Conservation (phyloP, 2,888 invertebrate species). For the Aromia moschata region DNA sequence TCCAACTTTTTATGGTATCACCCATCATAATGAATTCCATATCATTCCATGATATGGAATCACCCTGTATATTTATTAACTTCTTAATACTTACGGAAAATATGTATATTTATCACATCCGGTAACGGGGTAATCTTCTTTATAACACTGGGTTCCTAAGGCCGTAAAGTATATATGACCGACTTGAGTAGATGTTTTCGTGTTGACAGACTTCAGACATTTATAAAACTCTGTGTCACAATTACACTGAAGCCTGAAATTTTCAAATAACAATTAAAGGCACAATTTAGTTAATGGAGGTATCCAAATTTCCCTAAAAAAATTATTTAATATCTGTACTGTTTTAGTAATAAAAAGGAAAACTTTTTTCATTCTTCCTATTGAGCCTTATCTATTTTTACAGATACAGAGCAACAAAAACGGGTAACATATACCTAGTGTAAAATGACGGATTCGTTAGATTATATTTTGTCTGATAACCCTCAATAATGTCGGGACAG, state of each 20-base stretch:
- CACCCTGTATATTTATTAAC: slow-evolving; percentile 5
- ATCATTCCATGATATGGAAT: too few species aligned
- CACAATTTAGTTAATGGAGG: too few species aligned
- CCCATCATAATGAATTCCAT: too few species aligned
- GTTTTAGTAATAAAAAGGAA: too few species aligned
- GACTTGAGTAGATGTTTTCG: slow-evolving; percentile 60
- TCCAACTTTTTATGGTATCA: too few species aligned
- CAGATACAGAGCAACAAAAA: background rate
- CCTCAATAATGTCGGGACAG: slow-evolving; percentile 70
- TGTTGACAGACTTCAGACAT: slow-evolving; percentile 63
- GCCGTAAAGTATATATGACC: slow-evolving; percentile 68
- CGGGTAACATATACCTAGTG: slow-evolving; percentile 47
- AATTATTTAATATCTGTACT: too few species aligned
- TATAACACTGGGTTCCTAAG: slow-evolving; percentile 69
- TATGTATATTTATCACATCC: slow-evolving; percentile 63
- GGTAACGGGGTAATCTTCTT: slow-evolving; percentile 67
- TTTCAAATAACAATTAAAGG: too few species aligned
- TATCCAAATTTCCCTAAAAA: too few species aligned
- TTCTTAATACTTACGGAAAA: slow-evolving; percentile 64
- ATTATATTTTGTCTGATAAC: slow-evolving; percentile 52
- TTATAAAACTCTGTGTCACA: slow-evolving; percentile 67
- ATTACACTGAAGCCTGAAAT: slow-evolving; percentile 66
- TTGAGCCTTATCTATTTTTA: too few species aligned
- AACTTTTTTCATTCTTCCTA: too few species aligned
- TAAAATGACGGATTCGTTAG: slow-evolving; percentile 56